Evolutionary conservation across 2,888 invertebrate genomes (phyloP), one percentile per base, ranked within the genome.

Genomic region (Kuschelorhynchus macadamiae): DNA sequence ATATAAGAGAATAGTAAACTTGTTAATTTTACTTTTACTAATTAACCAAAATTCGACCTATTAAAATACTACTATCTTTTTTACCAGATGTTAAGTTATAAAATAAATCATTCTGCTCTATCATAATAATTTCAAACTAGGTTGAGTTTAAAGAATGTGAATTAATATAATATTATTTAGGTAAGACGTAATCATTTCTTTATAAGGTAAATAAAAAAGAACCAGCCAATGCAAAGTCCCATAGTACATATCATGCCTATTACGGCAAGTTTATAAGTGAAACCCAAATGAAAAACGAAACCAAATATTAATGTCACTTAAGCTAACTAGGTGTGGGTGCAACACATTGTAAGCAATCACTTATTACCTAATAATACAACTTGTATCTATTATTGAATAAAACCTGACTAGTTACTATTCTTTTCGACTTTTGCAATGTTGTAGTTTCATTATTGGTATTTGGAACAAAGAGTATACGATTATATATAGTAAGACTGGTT

Each of bases 371-470:
- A 63, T 63, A 53, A 44, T 52, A 52, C 63, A 47, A 63, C 46
- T 46, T 36, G 46, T 63, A 63, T 53, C 46, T 63, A 39, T 63
- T 63, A 63, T 63, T 63, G 63, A 63, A 63, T 63, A 63, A 55
- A 32, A 63, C 63, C 63, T 47, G 53, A 55, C 63, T 63, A 39
- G 63, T 36, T 53, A 63, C 63, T 63, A 55, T 63, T 55, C 46
- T 63, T 63, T 63, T 33, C 55, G 53, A 11, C 63, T 63, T 53
- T 63, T 46, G 63, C 63, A 63, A 63, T 63, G 46, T 47, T 25
- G 39, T 46, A 5, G 30, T 63, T 63, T 47, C 46, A 55, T 63
- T 55, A 47, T 55, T 63, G 63, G 63, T 63, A 63, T 63, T 63
- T 63, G 55, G 55, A 55, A 55, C 63, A 63, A 63, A 55, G 55